Evolutionary conservation across 2,113 vertebrate genomes (phyloP).

Genomic region (Origma solitaria): DNA sequence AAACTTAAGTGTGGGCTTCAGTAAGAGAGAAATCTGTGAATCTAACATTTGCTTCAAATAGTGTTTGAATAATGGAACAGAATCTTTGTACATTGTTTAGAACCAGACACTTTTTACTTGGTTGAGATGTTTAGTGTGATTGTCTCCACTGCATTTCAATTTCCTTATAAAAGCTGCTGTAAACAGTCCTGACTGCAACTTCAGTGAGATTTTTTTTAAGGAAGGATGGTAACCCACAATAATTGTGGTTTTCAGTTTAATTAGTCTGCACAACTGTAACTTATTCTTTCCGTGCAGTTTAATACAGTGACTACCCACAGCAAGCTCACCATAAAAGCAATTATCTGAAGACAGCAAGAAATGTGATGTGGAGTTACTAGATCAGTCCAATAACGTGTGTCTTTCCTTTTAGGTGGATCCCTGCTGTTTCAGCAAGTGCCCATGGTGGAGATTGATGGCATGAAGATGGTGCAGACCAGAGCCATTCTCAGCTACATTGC

Average conservation of each 20-base stretch:
- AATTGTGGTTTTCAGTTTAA: background rate
- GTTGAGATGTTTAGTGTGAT: background rate
- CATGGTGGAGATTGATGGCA: conserved; percentile 88
- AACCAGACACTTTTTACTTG: background rate
- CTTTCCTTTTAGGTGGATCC: conserved; percentile 51
- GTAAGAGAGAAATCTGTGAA: background rate
- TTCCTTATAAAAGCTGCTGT: background rate
- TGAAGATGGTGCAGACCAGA: conserved; percentile 82
- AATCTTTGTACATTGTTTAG: background rate
- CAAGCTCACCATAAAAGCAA: background rate
- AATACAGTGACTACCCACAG: background rate
- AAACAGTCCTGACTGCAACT: background rate
- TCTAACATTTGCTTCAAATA: background rate
- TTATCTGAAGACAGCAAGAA: background rate
- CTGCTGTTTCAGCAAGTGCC: conserved; percentile 89
- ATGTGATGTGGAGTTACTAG: accelerated
- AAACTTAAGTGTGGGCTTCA: background rate
- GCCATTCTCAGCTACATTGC: background rate
- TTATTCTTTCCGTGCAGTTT: background rate
- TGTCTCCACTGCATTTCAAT: background rate
- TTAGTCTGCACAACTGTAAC: background rate
- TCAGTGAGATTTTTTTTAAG: background rate
- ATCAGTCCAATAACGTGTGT: background rate
- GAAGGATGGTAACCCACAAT: background rate
- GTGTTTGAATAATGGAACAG: background rate